Conservation (phyloP, 2,888 invertebrate genomes). For the Cepaea hortensis region DNA sequence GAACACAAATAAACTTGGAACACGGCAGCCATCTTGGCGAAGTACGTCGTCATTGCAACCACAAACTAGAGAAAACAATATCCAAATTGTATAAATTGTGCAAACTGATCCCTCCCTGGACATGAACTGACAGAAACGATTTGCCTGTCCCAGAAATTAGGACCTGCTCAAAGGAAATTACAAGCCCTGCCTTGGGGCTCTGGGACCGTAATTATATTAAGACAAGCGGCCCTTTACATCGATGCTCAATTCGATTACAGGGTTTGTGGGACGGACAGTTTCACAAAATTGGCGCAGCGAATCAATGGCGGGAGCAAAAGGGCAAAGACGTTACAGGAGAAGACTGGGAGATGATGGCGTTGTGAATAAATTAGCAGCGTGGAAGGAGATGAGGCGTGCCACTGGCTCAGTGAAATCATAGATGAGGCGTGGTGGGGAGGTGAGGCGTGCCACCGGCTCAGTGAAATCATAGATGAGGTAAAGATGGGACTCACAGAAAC, state of each 20-base stretch:
- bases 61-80: background rate
- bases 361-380: background rate
- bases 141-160: conserved; percentile 30
- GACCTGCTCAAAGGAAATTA: conserved; percentile 26
- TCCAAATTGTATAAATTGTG: conserved; percentile 14
- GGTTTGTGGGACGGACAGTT: background rate
- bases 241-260: conserved; percentile 10
- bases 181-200: background rate
- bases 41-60: background rate
- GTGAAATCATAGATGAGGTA: too few relatives aligned
- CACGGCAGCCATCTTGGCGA: background rate
- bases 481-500: too few relatives aligned
- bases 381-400: background rate
- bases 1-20: background rate
- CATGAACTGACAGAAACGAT: conserved; percentile 19
- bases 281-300: background rate
- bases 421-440: background rate
- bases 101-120: background rate
- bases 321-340: background rate
- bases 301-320: conserved; percentile 9
- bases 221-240: background rate
- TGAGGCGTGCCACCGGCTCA: background rate
- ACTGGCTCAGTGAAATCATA: background rate
- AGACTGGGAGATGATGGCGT: background rate
- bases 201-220: background rate